Base-by-base conservation (phyloP, 1,140 invertebrate genomes). In the Zaprionus taronus region DNA sequence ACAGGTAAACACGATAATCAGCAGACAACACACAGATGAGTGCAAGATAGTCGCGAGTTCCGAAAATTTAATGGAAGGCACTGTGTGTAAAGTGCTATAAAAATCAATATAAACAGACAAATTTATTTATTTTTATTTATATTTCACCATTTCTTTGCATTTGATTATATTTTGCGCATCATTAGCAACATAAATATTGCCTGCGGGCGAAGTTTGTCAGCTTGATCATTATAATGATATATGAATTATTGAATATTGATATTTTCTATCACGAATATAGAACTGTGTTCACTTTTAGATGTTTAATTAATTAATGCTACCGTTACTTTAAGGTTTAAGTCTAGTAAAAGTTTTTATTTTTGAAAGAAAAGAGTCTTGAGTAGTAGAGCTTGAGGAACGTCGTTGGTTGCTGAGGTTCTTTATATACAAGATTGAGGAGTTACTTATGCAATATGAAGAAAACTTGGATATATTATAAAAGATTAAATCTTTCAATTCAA, bases 1-100 rank as follows among this genome's bases (percentile, higher is more conserved):
- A 87, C 91, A 92, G 91, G 91, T 92, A 92, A 92, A 72, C 72
- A 69, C 44, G 28, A 77, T 77, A 77, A 77, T 72, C 57, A 77
- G 17, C 17, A 17, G 20, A 44, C 17, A 17, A 7, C 20, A 14
- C 47, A 34, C 22, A 51, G 17, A 51, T n/a, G 4, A 14, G 47
- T 14, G 47, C n/a, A 71, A 72, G 66, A 75, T 58, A 57, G 66
- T 57, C 57, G 58, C 69, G n/a, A 44, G 6, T n/a, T 7, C 14
- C 12, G 7, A n/a, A 44, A 26, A 70, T 62, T 62, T 41, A 41
- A 68, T 60, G 62, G 22, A 5, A 5, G 28, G 53, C 26, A 62
- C 9, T 62, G 31, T 34, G 31, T 17, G 15, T 6, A 5, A 53
- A 26, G 20, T 26, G 4, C 38, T 20, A 20, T 22, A 20, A 22